These are phyloP conservation scores for Coryphaenoides rupestris DNA, from an alignment of 2,113 vertebrate genomes.

Conservation along the genomic window DNA sequence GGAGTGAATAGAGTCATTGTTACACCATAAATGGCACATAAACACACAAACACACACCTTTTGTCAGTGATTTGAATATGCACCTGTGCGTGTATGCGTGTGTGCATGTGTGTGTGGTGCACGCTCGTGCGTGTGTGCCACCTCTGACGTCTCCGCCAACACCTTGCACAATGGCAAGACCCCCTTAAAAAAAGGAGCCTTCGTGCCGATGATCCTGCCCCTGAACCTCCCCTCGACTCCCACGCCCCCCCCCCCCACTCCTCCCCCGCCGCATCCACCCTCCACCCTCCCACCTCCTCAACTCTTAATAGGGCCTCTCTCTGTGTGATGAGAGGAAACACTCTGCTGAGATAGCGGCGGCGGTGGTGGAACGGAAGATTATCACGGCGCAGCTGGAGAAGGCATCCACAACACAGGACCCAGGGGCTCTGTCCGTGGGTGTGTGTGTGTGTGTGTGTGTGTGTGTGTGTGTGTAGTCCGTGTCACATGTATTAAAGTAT, in stretches of 20 bases:
- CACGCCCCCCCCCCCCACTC: conserved; percentile 21
- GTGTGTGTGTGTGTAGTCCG: conserved; percentile 6
- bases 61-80: neutral
- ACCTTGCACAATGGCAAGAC: conserved; percentile 56
- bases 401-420: conserved; percentile 48
- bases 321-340: conserved; percentile 74
- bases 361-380: conserved; percentile 69
- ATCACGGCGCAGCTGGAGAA: conserved; percentile 51
- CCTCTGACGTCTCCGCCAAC: conserved; percentile 32
- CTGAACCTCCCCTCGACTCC: conserved; percentile 62
- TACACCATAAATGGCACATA: too few relatives aligned
- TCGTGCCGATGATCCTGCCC: conserved; percentile 76
- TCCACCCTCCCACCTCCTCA: conserved; percentile 66
- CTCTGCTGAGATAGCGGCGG: conserved; percentile 70
- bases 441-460: conserved; percentile 20
- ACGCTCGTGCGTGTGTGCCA: conserved; percentile 12
- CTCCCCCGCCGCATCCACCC: conserved; percentile 61
- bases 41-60: too few relatives aligned
- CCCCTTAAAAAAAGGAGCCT: conserved; percentile 58
- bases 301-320: conserved; percentile 74
- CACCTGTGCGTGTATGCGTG: conserved; percentile 8
- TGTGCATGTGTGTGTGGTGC: conserved; percentile 25
- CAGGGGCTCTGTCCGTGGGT: conserved; percentile 34
- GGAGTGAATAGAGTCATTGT: too few relatives aligned
- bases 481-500: conserved; percentile 69